Evolutionary conservation across 2,797 vertebrate genomes (phyloP), one percentile per base, ranked within the genome.

Genomic region (Pangasius krempfi): DNA sequence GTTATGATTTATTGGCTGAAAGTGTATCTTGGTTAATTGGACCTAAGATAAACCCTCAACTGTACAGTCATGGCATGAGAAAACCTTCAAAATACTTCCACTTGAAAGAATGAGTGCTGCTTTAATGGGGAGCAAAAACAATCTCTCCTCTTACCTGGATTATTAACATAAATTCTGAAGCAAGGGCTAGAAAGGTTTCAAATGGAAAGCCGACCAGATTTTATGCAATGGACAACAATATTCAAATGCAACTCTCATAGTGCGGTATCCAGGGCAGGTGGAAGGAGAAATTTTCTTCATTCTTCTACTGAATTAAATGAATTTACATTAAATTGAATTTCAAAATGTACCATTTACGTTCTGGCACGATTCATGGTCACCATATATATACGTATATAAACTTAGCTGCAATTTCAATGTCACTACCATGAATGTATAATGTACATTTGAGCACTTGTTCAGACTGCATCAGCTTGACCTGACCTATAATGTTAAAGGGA

Each of bases 101-200:
- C 60, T 64, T 84, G 7, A 30, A 50, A 47, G 60, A 64, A 84
- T 66, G 30, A n/a, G 8, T 84, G 60, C 80, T 83, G 58, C 16
- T 84, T 84, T 66, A 66, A 66, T 64, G 12, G 37, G 58, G 58
- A 84, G 30, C 56, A 78, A 50, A 52, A 78, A 30, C 56, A 37
- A 56, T 33, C 6, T 62, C 22, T 62, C 37, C 27, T 58, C 33
- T 33, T 60, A 47, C 13, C 58, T 84, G 25, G 27, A 50, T 84
- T 20, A 84, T 66, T 84, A 66, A 66, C 44, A 30, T 60, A 5
- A 66, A n/a, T 66, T 66, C 44, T 84, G 27, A 84, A 9, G 58
- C 58, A 60, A 62, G 56, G 27, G 54, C 10, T 60, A 40, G 79
- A 40, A 62, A 64, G 40, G 13, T 4, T 83, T 62, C 27, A 16